phyloP scores from a whole-genome alignment of 2,113 vertebrate species.

The Lophotis ruficrista region DNA sequence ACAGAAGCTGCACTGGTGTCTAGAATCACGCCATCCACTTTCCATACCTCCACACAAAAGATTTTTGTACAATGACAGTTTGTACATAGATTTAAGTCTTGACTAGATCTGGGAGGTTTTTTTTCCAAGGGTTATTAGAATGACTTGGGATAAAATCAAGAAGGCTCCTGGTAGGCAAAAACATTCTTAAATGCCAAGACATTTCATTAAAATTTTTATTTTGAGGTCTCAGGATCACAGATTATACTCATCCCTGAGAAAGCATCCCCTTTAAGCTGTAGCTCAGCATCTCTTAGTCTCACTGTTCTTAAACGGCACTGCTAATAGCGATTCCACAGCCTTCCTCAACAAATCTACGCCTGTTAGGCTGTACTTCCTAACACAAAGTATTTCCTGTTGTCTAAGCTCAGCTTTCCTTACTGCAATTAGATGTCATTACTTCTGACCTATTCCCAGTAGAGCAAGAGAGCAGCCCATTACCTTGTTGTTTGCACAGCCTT shows the following conservation, averaged over 20 bases:
- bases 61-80: not conserved
- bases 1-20: not conserved
- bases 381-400: not conserved
- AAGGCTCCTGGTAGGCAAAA: not conserved
- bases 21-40: not conserved
- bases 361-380: not conserved
- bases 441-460: not conserved
- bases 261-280: not conserved
- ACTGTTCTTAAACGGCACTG: not conserved
- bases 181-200: not conserved
- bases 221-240: not conserved
- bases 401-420: not conserved
- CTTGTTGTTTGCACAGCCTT: not conserved
- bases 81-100: not conserved
- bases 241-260: not conserved
- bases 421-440: not conserved
- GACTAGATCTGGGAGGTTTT: fast-evolving
- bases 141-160: not conserved
- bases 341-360: not conserved
- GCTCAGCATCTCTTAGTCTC: not conserved
- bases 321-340: not conserved
- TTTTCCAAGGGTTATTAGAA: not conserved
- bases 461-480: not conserved
- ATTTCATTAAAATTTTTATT: not conserved
- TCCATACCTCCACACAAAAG: not conserved